These are phyloP conservation scores for Pao palembangensis DNA, from an alignment of 2,113 vertebrate species.

Conservation along the genomic window DNA sequence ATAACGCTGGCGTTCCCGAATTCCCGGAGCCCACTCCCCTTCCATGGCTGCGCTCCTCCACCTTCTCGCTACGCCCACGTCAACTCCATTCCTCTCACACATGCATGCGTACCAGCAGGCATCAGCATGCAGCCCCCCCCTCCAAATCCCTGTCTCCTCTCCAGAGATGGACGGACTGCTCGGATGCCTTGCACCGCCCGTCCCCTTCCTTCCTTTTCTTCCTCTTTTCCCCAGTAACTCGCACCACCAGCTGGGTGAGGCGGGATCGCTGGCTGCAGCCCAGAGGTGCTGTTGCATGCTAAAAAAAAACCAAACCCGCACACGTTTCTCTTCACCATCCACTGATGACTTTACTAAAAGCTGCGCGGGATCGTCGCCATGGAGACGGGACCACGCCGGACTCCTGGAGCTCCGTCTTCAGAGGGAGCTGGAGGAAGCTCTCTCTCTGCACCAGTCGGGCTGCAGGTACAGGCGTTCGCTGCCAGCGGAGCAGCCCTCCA, in stretches of 20 bases:
- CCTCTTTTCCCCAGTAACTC: conserved; percentile 24
- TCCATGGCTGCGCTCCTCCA: conserved; percentile 27
- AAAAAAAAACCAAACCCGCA: too few species aligned
- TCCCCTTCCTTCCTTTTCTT: conserved; percentile 4
- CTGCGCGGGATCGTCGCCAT: not conserved
- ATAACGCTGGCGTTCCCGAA: conserved; percentile 50
- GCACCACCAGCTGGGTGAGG: conserved; percentile 3
- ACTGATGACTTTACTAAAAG: conserved; percentile 16
- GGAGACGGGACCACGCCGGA: too few species aligned
- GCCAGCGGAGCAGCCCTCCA: too few species aligned
- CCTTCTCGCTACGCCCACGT: conserved; percentile 34
- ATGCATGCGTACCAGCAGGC: conserved; percentile 13
- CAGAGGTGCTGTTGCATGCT: too few species aligned
- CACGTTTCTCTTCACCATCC: too few species aligned
- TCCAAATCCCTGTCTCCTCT: conserved; percentile 23
- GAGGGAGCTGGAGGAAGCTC: too few species aligned
- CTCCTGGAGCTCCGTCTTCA: too few species aligned
- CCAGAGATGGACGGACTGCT: conserved; percentile 5
- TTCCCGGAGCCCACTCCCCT: conserved; percentile 36
- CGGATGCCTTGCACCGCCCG: not conserved
- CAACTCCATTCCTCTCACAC: conserved; percentile 18
- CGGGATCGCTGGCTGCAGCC: conserved; percentile 42
- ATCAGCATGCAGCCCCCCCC: conserved; percentile 25
- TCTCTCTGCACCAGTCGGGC: too few species aligned
- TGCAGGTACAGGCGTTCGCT: too few species aligned